Percentiles rank a stretch among this genome's conserved stretches.
Conservation (phyloP, 2,888 invertebrate genomes). For the Harpagoxenus sublaevis region DNA sequence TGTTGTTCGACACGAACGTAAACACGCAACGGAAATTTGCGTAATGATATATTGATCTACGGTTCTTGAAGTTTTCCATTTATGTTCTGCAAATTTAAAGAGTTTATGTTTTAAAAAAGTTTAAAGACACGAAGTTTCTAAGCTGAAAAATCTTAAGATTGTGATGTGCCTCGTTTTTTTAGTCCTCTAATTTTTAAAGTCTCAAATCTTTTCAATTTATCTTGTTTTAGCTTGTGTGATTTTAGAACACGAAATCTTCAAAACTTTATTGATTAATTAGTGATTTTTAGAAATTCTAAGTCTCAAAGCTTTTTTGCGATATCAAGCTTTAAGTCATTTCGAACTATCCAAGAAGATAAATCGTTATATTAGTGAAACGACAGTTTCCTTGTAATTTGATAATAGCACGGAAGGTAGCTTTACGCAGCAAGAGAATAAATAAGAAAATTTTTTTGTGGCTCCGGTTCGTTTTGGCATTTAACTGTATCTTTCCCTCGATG, state of each 20-base stretch:
- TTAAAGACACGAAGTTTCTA: neutral
- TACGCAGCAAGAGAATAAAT: conserved; percentile 11
- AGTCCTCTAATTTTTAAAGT: neutral
- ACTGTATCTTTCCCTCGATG: conserved; percentile 35
- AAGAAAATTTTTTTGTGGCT: conserved; percentile 30
- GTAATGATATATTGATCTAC: neutral
- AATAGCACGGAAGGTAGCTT: neutral
- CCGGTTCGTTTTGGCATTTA: conserved; percentile 40
- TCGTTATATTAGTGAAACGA: neutral
- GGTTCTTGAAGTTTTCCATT: neutral
- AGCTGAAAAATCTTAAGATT: neutral
- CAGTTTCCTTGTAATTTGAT: conserved; percentile 39
- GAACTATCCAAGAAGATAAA: neutral
- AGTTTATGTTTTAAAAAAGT: neutral
- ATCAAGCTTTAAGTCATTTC: neutral
- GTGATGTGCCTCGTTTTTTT: neutral
- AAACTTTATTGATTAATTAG: neutral
- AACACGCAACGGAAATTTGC: conserved; percentile 13
- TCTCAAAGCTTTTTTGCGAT: neutral
- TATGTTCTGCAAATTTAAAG: neutral
- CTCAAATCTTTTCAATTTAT: neutral
- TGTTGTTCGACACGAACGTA: neutral
- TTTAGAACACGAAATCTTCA: no score
- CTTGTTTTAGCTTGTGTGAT: neutral
- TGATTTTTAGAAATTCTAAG: neutral